Base-by-base conservation (phyloP, 1,140 invertebrate species). In the Idris sp. region DNA sequence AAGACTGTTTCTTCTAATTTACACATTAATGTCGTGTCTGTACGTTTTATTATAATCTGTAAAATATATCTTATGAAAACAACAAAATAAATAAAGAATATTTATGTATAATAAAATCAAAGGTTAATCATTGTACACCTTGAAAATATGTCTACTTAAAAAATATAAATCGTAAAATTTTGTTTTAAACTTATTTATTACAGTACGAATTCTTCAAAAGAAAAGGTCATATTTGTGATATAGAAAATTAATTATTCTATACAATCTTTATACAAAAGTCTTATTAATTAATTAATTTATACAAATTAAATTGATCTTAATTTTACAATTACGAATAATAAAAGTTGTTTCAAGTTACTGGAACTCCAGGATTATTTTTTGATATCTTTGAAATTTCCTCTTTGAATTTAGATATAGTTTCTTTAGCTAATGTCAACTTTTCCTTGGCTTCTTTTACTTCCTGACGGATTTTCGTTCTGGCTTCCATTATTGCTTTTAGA, bases 391-490 rank as follows among this genome's bases (percentile, higher is more conserved):
- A 89, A 76, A 97, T 92, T 88, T 97, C 95, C 14, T 93, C 91
- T 81, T 97, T 97, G 75, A 97, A 96, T 80, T 94, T 95, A 0
- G 91, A 88, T 75, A 98, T 98, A 0, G 94, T 95, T 85, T 97
- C 95, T 81, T 96, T 96, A 0, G 95, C 94, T 18, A 96, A 83
- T 79, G 96, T 96, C 5, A 99, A 85, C 81, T 94, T 94, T 69
- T 97, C 95, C 79, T 97, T 97, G 0, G 97, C 86, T 30, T 96
- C 93, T 7, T 90, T 88, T 36, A 98, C 97, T 86, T 98, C 96
- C 30, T 88, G 86, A 72, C 93, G 90, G 0, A 98, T 93, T 87
- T 96, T 97, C 33, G 91, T 91, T 84, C 96, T 95, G 0, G 95
- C 95, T 40, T 92, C 89, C 16, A 92, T 83, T 74, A 98, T 94